Evolutionary conservation across 2,797 vertebrate genomes (phyloP), one percentile per base, ranked within the genome.

Genomic region (Brachymystax lenok): DNA sequence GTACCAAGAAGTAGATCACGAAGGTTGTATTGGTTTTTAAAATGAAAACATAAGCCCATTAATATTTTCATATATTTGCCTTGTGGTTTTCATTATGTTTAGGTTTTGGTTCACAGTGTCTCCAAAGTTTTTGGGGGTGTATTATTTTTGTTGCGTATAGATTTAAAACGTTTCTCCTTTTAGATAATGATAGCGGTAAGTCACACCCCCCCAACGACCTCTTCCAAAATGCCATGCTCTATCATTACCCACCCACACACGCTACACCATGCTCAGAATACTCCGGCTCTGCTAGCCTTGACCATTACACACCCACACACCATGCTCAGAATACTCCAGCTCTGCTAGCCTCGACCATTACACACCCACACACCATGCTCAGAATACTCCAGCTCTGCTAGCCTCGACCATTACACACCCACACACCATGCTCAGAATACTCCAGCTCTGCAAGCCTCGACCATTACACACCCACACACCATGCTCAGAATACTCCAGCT

Each of bases 171-270:
- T 19, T 33, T 33, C 19, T 2, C n/a, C 3, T 24, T 33, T 17
- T 2, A 35, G 28, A 28, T 68, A 33, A 28, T 66, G 16, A 12
- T 68, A 68, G 28, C 28, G 17, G 66, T 35, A 14, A 68, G 28
- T 33, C 28, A 50, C 46, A 1, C 6, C 40, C 1, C 13, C 10
- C 40, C 14, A 21, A 61, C 3, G 59, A 28, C 50, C 50, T 70
- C 63, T 76, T 35, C 68, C 33, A 52, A 56, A 77, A 79, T 74
- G 75, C 30, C 66, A 68, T 35, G 75, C 64, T 71, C 73, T 78
- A 70, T 17, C 73, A 67, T 59, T 75, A 74, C 71, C 63, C 69
- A 54, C 66, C 79, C 78, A 82, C 69, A 46, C 66, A 46, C 10
- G 40, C 40, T 28, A 69, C 17, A 14, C 51, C 16, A 64, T 56